Evolutionary conservation across 2,888 invertebrate genomes (phyloP), one percentile per base, ranked within the genome.

Genomic region (Coelopa pilipes): DNA sequence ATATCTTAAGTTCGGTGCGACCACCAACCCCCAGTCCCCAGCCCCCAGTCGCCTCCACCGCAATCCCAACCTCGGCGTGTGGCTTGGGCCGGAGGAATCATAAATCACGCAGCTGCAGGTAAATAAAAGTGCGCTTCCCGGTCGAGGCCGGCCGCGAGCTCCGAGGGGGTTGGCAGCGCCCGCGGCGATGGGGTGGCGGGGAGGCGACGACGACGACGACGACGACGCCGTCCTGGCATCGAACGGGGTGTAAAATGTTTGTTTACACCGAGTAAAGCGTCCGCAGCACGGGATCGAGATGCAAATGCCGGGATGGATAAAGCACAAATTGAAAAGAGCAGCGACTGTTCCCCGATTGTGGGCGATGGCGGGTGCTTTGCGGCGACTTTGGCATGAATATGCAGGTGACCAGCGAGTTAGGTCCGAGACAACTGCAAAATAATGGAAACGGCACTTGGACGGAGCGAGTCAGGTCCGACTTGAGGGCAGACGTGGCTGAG

Each of bases 61-160:
- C 0, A 13, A 21, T 63, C 17, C 62, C n/a, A n/a, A 70, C 49
- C 62, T 62, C 70, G 63, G 62, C 63, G 34, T 34, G 34, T 34
- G 34, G 34, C 63, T 63, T 49, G 70, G 63, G 62, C 46, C 17
- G 83, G 81, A 82, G 80, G 81, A 82, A 83, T 83, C 82, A 83
- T 82, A 82, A 82, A 83, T 82, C 82, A 82, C 82, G 82, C 80
- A 76, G 81, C 81, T 81, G 80, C 81, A 82, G 83, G 82, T 83
- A 82, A 82, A 82, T 82, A 83, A 82, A 82, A 82, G 80, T 82
- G 80, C 81, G 79, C 79, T 79, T 78, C 74, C 76, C 81, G 5
- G 47, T 13, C n/a, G 17, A 55, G 34, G 24, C 53, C 17, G 12
- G 34, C 34, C 2, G 34, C 34, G 34, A 7, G n/a, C n/a, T n/a